phyloP scores from a whole-genome alignment of 1,140 invertebrate species.

The Drosophila pseudoobscura region DNA sequence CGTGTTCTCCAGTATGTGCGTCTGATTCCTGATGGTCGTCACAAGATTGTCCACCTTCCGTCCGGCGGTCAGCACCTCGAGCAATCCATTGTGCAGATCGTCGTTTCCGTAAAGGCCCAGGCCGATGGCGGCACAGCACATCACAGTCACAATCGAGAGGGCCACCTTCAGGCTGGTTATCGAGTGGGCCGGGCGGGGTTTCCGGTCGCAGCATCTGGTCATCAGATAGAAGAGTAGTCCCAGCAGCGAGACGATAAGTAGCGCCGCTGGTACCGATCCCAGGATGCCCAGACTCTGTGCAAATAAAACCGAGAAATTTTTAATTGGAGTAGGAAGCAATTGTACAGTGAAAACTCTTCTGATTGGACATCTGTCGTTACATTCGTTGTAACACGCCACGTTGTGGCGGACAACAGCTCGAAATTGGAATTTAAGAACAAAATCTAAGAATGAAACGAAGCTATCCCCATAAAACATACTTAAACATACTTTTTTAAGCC shows the following conservation, averaged over 20 bases:
- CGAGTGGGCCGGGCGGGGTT: conserved; percentile 92
- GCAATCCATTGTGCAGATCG: conserved; percentile 94
- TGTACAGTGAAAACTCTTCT: no score
- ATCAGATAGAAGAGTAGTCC: conserved; percentile 95
- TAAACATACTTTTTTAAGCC: no score
- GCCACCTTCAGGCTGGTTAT: conserved; percentile 93
- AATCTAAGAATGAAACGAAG: no score
- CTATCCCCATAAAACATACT: no score
- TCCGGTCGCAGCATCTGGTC: conserved; percentile 96
- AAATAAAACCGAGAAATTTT: not conserved
- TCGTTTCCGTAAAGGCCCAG: conserved; percentile 89
- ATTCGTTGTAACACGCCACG: no score
- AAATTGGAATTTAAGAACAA: no score
- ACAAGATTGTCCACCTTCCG: conserved; percentile 90
- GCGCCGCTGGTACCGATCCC: conserved; percentile 94
- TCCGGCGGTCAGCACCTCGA: conserved; percentile 90
- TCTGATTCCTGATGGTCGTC: conserved; percentile 90
- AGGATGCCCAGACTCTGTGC: conserved; percentile 94
- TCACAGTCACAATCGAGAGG: conserved; percentile 91
- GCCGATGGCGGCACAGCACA: conserved; percentile 91
- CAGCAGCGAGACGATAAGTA: conserved; percentile 94
- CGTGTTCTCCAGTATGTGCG: conserved; percentile 86
- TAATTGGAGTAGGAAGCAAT: no score
- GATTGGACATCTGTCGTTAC: no score
- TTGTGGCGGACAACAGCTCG: no score